A percentile compares a stretch with the other conserved stretches of the same genome.
These are phyloP conservation scores for Pseudochirops cupreus DNA, from an alignment of 2,797 vertebrate genomes.

Conservation along the genomic window DNA sequence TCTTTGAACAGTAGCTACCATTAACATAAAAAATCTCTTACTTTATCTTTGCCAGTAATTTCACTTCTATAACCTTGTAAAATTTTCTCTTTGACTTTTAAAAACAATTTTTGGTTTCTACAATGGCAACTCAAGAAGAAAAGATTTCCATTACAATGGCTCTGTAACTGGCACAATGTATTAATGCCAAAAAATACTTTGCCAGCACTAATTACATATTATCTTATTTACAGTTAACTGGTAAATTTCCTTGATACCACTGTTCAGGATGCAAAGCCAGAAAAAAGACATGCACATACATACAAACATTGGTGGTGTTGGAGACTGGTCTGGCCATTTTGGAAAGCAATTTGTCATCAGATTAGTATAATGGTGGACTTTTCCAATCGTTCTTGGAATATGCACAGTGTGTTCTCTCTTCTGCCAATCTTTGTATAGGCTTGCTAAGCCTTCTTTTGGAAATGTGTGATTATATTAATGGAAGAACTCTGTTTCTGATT, in stretches of 20 bases:
- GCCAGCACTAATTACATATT: constrained; percentile 18
- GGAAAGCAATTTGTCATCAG: background rate
- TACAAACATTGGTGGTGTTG: background rate
- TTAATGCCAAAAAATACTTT: constrained; percentile 70
- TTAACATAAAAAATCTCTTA: constrained; percentile 69
- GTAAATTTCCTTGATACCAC: background rate
- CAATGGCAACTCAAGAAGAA: constrained; percentile 70
- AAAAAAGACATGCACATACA: background rate
- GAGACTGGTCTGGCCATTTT: background rate
- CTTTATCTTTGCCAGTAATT: constrained; percentile 71
- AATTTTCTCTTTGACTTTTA: constrained; percentile 75
- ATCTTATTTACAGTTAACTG: constrained; percentile 55
- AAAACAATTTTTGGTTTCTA: constrained; percentile 79
- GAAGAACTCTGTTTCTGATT: background rate
- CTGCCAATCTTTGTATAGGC: background rate
- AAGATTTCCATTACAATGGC: constrained; percentile 68
- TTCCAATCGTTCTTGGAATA: background rate
- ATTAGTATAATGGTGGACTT: background rate
- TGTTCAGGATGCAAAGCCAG: constrained; percentile 1
- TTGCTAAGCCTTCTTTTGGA: background rate
- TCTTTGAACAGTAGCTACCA: constrained; percentile 49
- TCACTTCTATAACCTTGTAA: constrained; percentile 68
- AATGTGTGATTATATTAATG: background rate
- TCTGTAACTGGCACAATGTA: constrained; percentile 28
- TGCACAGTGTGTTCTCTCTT: background rate